phyloP scores from a whole-genome alignment of 2,797 vertebrate genomes.

The Hippocampus kuda region DNA sequence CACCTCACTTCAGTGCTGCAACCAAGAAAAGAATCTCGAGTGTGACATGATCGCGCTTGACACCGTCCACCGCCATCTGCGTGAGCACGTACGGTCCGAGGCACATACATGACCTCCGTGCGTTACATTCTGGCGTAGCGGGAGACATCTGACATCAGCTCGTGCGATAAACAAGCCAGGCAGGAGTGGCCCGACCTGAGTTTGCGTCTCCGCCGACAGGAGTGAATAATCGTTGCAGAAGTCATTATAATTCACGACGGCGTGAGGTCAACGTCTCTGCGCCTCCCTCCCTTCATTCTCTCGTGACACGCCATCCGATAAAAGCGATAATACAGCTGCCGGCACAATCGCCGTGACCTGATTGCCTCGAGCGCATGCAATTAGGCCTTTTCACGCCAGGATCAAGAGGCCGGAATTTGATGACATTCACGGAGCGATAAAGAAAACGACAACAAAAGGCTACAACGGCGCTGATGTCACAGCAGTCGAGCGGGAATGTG shows the following conservation, averaged over 20 bases:
- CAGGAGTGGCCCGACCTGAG: conserved; percentile 9
- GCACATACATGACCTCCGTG: background rate
- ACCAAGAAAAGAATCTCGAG: background rate
- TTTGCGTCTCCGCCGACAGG: conserved; percentile 12
- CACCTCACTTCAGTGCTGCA: too few species aligned
- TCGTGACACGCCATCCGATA: conserved; percentile 16
- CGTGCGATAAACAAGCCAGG: conserved; percentile 21
- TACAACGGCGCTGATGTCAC: background rate
- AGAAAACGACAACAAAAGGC: background rate
- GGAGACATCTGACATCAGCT: conserved; percentile 7
- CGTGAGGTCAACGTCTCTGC: conserved; percentile 14
- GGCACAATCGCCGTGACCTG: conserved; percentile 17
- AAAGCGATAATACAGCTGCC: conserved; percentile 25
- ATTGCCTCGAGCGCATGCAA: conserved; percentile 25
- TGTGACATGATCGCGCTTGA: background rate
- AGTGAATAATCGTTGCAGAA: conserved; percentile 8
- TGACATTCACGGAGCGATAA: conserved; percentile 25
- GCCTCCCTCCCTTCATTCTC: background rate
- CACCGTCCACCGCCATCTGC: background rate
- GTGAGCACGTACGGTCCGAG: background rate
- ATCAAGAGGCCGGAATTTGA: conserved; percentile 16
- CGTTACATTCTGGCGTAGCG: conserved; percentile 7
- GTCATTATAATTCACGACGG: conserved; percentile 20
- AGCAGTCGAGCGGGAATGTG: background rate
- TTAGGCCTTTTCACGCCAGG: conserved; percentile 8